phyloP scores from a whole-genome alignment of 1,140 invertebrate genomes.

The Apolygus lucorum region DNA sequence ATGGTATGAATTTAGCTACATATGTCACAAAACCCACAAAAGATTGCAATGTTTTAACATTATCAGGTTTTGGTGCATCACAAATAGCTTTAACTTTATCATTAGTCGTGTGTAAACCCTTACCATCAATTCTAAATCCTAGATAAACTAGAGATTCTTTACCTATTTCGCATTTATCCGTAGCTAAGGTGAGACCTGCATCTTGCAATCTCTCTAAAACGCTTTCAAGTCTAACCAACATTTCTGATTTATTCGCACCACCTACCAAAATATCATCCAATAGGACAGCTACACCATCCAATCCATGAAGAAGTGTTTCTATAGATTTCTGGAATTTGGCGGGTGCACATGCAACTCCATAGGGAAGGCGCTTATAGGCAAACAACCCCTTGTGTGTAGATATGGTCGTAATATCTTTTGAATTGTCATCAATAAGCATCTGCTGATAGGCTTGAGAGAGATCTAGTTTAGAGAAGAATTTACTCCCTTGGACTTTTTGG shows the following conservation, averaged over 20 bases:
- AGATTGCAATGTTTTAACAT: too few relatives aligned
- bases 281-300: conserved; percentile 11
- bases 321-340: conserved; percentile 14
- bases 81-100: neutral
- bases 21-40: too few relatives aligned
- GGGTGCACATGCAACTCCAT: neutral
- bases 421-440: neutral
- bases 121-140: conserved; percentile 9
- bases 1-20: too few relatives aligned
- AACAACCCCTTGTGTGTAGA: conserved; percentile 10
- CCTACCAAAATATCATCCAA: conserved; percentile 24
- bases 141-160: conserved; percentile 4
- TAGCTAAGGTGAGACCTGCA: neutral
- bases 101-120: neutral
- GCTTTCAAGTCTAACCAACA: neutral
- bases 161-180: conserved; percentile 5
- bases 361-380: neutral
- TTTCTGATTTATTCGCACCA: conserved; percentile 2
- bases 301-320: neutral
- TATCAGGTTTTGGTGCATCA: neutral
- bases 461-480: too few relatives aligned
- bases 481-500: too few relatives aligned
- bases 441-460: conserved; percentile 19
- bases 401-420: neutral
- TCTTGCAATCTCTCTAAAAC: conserved; percentile 13